A percentile compares a stretch with the other conserved stretches of the same genome.
Conservation (phyloP, 2,113 vertebrate genomes). For the Phoenicopterus ruber region DNA sequence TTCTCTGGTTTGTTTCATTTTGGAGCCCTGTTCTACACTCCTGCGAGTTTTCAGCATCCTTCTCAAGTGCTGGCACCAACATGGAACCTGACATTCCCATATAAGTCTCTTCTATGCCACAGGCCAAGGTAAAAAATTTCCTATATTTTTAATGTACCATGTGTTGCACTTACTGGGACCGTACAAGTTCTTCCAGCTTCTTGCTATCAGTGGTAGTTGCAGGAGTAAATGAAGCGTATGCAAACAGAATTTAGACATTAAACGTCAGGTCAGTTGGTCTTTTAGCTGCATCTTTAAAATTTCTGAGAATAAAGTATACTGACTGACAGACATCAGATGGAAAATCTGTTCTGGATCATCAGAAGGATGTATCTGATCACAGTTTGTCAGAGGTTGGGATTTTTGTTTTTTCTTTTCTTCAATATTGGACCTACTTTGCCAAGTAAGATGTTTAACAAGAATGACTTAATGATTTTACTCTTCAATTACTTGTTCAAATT, state of each 20-base stretch:
- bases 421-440: not conserved
- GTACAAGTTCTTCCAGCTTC: not conserved
- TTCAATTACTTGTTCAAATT: not conserved
- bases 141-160: not conserved
- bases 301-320: not conserved
- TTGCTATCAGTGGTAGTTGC: not conserved
- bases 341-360: not conserved
- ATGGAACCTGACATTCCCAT: not conserved
- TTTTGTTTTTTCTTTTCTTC: not conserved
- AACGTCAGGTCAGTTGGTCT: not conserved
- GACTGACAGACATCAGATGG: not conserved
- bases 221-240: not conserved
- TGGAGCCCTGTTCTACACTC: not conserved
- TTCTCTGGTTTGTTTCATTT: not conserved
- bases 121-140: not conserved
- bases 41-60: not conserved
- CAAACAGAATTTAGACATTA: not conserved
- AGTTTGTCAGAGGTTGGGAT: not conserved
- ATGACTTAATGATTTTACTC: not conserved
- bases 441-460: not conserved
- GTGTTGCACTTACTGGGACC: not conserved
- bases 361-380: not conserved
- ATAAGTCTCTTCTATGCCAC: not conserved
- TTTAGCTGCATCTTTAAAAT: not conserved
- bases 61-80: not conserved